phyloP scores from a whole-genome alignment of 2,888 invertebrate species.

The Sclerodermus sp. region DNA sequence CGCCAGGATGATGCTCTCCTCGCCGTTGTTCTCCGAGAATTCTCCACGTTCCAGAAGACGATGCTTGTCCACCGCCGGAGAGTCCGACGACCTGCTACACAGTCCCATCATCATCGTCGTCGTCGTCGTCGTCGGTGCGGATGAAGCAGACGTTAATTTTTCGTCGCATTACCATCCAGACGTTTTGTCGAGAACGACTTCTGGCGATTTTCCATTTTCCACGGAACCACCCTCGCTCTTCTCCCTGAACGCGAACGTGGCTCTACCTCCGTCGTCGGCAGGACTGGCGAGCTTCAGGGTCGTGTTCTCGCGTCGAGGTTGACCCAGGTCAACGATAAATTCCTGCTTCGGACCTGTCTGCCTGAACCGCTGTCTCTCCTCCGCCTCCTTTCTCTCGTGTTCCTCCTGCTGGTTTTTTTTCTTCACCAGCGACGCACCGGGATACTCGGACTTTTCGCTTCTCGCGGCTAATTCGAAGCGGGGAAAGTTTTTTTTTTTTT shows the following conservation, averaged over 20 bases:
- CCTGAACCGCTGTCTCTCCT: conserved; percentile 5
- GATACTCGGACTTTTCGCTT: too few relatives aligned
- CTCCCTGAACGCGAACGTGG: background rate
- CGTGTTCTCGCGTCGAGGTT: background rate
- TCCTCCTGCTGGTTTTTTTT: conserved; percentile 21
- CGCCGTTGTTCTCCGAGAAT: background rate
- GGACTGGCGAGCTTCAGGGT: conserved; percentile 3
- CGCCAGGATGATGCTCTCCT: background rate
- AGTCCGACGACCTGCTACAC: conserved; percentile 2
- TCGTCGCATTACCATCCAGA: too few relatives aligned
- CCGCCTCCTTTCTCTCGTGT: conserved; percentile 15
- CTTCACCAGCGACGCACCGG: background rate
- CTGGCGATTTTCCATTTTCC: too few relatives aligned
- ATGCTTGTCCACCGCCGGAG: background rate
- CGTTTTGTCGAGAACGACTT: too few relatives aligned
- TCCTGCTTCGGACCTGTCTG: conserved; percentile 31
- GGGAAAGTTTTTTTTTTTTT: too few relatives aligned
- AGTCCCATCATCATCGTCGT: background rate
- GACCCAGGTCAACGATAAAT: conserved; percentile 24
- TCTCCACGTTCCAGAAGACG: background rate
- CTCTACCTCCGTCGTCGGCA: background rate
- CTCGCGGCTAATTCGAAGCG: too few relatives aligned
- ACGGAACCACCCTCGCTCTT: too few relatives aligned
- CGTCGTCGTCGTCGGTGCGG: conserved; percentile 1
- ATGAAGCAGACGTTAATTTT: too few relatives aligned